Evolutionary conservation across 1,140 invertebrate species (phyloP).

Genomic region (Dinoponera quadriceps): DNA sequence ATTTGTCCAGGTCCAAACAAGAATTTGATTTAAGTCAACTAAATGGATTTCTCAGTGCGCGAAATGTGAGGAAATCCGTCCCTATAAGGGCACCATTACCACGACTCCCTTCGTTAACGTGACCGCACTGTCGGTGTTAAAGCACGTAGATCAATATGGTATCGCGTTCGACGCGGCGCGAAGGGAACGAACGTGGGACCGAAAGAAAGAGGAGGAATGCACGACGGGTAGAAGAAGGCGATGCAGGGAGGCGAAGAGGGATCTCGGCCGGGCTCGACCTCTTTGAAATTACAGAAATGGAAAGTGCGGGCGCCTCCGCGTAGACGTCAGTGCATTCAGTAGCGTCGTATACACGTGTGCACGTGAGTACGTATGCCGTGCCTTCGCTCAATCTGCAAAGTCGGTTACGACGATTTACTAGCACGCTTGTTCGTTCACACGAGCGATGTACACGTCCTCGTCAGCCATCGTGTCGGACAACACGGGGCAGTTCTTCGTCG

Average conservation of each 20-base stretch:
- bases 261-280: constrained; percentile 45
- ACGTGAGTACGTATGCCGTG: constrained; percentile 33
- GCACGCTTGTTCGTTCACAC: constrained; percentile 66
- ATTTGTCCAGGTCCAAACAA: no score
- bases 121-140: not conserved
- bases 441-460: constrained; percentile 56
- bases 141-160: constrained; percentile 20
- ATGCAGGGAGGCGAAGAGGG: not conserved
- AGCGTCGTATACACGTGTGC: constrained; percentile 27
- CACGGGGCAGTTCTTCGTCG: constrained; percentile 50
- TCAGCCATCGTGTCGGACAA: constrained; percentile 63
- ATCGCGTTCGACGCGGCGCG: not conserved
- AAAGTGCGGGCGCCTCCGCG: constrained; percentile 66
- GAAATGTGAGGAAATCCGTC: constrained; percentile 39
- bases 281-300: constrained; percentile 77
- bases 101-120: constrained; percentile 35
- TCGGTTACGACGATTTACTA: constrained; percentile 70
- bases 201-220: constrained; percentile 45
- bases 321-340: constrained; percentile 64
- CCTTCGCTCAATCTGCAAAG: constrained; percentile 73
- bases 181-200: constrained; percentile 22
- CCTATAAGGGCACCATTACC: constrained; percentile 13
- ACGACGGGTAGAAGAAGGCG: not conserved
- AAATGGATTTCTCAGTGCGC: no score
- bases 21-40: no score